A percentile compares a stretch with the other conserved stretches of the same genome.
Conservation (phyloP, 2,888 invertebrate species). For the Pocota personata region DNA sequence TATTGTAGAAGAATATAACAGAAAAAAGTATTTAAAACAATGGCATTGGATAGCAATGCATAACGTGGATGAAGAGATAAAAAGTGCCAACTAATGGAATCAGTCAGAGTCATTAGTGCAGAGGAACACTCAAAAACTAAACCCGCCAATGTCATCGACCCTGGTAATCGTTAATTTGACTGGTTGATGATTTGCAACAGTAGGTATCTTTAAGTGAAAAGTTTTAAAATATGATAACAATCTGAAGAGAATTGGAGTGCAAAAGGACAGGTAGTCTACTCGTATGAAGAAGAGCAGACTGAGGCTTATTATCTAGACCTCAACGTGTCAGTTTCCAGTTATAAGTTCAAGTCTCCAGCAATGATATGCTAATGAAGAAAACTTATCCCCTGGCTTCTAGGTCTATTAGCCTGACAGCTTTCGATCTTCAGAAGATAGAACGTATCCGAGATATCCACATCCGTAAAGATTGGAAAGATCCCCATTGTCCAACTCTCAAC, state of each 20-base stretch:
- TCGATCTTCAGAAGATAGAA: too few species aligned
- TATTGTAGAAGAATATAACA: not conserved
- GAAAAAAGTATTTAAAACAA: constrained; percentile 3
- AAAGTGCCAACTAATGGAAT: constrained; percentile 30
- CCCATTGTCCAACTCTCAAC: too few species aligned
- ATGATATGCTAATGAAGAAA: too few species aligned
- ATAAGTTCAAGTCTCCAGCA: too few species aligned
- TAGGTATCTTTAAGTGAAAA: not conserved
- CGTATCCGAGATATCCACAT: too few species aligned
- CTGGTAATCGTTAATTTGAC: not conserved
- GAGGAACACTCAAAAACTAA: not conserved
- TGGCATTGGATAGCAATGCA: constrained; percentile 14
- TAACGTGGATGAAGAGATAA: not conserved
- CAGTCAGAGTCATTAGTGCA: constrained; percentile 35
- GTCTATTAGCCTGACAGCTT: too few species aligned
- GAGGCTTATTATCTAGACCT: too few species aligned
- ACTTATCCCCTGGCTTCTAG: too few species aligned
- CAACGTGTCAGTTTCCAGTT: too few species aligned
- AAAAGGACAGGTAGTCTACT: too few species aligned
- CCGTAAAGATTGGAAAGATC: too few species aligned
- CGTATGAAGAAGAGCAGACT: too few species aligned
- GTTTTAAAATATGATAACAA: not conserved
- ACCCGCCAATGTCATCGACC: constrained; percentile 16
- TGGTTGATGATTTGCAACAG: not conserved
- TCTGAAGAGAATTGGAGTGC: not conserved